Conservation (phyloP, 2,113 vertebrate genomes). For the Blennius ocellaris region DNA sequence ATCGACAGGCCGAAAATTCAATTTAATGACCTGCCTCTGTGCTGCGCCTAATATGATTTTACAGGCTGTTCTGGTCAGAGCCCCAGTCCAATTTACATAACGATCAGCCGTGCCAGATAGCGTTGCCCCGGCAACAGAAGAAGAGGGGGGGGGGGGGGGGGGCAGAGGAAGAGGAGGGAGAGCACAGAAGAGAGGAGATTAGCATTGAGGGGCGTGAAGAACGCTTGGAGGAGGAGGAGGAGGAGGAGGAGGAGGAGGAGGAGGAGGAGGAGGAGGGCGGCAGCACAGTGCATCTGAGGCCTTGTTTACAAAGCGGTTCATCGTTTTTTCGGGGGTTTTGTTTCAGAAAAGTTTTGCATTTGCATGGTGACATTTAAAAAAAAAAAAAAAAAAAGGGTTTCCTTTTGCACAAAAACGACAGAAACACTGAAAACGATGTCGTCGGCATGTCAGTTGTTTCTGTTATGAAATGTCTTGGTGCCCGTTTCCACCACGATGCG, state of each 20-base stretch:
- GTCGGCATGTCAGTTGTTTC: no score
- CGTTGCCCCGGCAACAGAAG: conserved; percentile 89
- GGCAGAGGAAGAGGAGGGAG: conserved; percentile 79
- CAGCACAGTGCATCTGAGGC: conserved; percentile 42
- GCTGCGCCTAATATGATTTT: conserved; percentile 87
- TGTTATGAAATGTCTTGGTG: no score
- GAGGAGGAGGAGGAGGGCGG: conserved; percentile 26
- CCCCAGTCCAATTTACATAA: conserved; percentile 89
- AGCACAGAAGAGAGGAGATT: conserved; percentile 61
- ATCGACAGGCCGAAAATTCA: conserved; percentile 86
- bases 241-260: conserved; percentile 19
- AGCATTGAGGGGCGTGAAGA: conserved; percentile 54
- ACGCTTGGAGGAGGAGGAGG: neutral
- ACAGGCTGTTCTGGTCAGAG: conserved; percentile 88
- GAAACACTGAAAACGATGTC: no score
- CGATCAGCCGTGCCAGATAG: conserved; percentile 88
- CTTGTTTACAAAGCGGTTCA: no score
- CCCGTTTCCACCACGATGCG: no score
- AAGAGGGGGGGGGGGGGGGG: conserved; percentile 84
- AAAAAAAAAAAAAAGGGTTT: no score
- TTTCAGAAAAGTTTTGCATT: no score
- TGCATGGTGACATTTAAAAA: no score
- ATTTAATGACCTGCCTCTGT: conserved; percentile 87
- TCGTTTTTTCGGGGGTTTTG: no score
- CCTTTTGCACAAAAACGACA: no score